Percentiles rank a stretch among this genome's conserved stretches.
phyloP scores from a whole-genome alignment of 1,140 invertebrate genomes.

The Druon quercuslanigerum region DNA sequence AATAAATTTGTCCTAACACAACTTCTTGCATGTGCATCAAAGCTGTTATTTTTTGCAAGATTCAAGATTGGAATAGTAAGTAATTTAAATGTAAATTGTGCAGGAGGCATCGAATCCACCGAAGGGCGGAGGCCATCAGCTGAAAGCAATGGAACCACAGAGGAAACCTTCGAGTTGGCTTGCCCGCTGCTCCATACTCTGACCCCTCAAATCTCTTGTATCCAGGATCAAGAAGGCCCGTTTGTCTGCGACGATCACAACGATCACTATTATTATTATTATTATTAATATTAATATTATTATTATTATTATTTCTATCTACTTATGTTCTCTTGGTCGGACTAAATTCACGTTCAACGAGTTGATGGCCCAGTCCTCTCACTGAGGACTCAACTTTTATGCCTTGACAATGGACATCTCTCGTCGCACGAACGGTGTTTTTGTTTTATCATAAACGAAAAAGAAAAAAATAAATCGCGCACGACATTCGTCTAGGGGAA shows the following conservation, averaged over 20 bases:
- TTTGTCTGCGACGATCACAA: conserved; percentile 51
- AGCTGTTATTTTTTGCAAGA: neutral
- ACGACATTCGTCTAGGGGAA: conserved; percentile 58
- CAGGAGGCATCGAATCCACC: conserved; percentile 89
- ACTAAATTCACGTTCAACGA: conserved; percentile 65
- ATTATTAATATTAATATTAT: neutral
- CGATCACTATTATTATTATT: conserved; percentile 5
- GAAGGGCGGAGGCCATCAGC: conserved; percentile 82
- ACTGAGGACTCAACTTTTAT: conserved; percentile 62
- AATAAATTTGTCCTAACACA: neutral
- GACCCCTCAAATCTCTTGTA: conserved; percentile 76
- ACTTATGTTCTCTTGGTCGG: conserved; percentile 67
- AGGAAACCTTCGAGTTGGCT: conserved; percentile 85
- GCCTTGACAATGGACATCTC: conserved; percentile 63
- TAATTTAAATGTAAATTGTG: conserved; percentile 50
- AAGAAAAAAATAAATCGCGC: conserved; percentile 42
- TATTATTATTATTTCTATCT: conserved; percentile 61
- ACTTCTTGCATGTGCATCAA: neutral
- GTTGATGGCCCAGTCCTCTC: conserved; percentile 50
- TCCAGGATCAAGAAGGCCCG: conserved; percentile 58
- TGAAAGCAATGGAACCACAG: conserved; percentile 83
- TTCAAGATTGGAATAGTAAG: neutral
- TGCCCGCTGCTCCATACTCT: conserved; percentile 84
- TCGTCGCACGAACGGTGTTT: conserved; percentile 64
- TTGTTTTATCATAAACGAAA: conserved; percentile 60